Conservation (phyloP, 2,888 invertebrate genomes). For the Choristoneura rosaceana region DNA sequence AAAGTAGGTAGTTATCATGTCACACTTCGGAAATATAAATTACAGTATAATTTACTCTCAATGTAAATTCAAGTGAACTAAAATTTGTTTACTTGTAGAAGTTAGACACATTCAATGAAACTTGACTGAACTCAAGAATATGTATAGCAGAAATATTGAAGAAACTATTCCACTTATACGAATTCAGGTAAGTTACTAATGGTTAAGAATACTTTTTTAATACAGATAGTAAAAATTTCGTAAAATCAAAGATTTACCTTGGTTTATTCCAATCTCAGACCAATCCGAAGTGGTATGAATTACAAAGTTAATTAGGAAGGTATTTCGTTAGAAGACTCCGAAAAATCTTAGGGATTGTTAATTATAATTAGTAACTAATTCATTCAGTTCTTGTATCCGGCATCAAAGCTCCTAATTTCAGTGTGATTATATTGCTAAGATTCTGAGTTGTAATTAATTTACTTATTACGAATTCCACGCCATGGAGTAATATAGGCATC, state of each 20-base stretch:
- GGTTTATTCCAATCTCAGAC: not conserved
- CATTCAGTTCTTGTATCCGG: not conserved
- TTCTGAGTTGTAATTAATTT: not conserved
- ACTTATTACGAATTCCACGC: not conserved
- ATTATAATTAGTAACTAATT: conserved; percentile 20
- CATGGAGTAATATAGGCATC: no score
- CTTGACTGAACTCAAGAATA: conserved; percentile 54
- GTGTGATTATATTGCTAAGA: conserved; percentile 15
- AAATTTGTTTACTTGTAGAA: not conserved
- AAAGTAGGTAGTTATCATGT: no score
- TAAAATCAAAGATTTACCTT: no score
- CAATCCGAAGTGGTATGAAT: not conserved
- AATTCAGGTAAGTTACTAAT: conserved; percentile 72
- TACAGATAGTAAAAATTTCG: no score
- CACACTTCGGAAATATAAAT: not conserved
- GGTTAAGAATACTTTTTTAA: no score
- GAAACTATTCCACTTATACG: conserved; percentile 80
- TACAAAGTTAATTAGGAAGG: not conserved
- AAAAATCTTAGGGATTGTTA: not conserved
- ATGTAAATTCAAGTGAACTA: conserved; percentile 65
- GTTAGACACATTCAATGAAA: not conserved
- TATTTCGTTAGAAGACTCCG: not conserved
- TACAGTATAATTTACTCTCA: conserved; percentile 21
- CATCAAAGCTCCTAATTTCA: conserved; percentile 12
- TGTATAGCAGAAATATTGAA: conserved; percentile 70